phyloP scores from a whole-genome alignment of 2,888 invertebrate genomes.

The Eilema caniola region DNA sequence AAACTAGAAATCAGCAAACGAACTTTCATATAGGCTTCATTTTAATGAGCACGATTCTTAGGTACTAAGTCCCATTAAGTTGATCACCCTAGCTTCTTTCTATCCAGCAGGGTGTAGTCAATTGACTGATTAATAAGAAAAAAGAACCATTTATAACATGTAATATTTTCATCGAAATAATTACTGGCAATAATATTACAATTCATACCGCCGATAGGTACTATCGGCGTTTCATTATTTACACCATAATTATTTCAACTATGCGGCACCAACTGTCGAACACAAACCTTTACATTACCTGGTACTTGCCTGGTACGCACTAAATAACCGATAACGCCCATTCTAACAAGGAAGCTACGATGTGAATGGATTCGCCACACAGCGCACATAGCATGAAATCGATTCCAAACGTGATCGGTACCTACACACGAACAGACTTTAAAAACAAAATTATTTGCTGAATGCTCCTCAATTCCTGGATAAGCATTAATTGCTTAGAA shows the following conservation, averaged over 20 bases:
- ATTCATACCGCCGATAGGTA: too few relatives aligned
- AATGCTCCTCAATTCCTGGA: not conserved
- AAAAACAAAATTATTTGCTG: not conserved
- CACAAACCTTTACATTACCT: not conserved
- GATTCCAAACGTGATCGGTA: not conserved
- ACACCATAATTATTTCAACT: not conserved
- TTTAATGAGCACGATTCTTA: too few relatives aligned
- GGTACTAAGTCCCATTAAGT: too few relatives aligned
- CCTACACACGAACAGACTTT: not conserved
- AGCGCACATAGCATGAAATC: not conserved
- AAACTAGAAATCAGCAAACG: too few relatives aligned
- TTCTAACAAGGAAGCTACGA: not conserved
- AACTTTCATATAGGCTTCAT: too few relatives aligned
- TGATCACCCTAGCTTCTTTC: too few relatives aligned
- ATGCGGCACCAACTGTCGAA: not conserved
- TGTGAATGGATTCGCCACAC: not conserved
- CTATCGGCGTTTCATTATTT: not conserved
- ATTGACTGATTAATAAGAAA: too few relatives aligned
- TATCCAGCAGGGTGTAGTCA: too few relatives aligned
- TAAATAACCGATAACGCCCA: not conserved
- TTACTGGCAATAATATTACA: too few relatives aligned
- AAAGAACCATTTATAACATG: too few relatives aligned
- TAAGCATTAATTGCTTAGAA: not conserved
- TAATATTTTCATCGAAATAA: not conserved
- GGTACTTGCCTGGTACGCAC: not conserved